Conservation (phyloP, 2,888 invertebrate genomes). For the Encarsia formosa region DNA sequence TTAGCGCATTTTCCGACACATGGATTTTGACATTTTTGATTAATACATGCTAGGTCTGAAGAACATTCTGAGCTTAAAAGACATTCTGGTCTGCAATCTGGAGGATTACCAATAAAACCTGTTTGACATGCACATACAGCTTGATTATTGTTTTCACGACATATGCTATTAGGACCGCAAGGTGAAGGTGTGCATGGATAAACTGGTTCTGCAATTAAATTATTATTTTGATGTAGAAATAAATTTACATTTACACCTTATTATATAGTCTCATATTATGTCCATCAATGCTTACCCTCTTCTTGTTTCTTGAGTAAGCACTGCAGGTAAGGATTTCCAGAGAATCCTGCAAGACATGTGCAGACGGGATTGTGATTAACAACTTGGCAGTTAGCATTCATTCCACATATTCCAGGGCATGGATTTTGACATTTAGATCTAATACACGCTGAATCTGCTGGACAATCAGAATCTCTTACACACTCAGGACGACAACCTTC, state of each 20-base stretch:
- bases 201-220: slow-evolving; percentile 45
- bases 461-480: slow-evolving; percentile 51
- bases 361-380: slow-evolving; percentile 77
- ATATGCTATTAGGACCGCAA: slow-evolving; percentile 56
- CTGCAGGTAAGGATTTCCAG: slow-evolving; percentile 63
- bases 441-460: slow-evolving; percentile 53
- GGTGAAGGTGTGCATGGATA: slow-evolving; percentile 51
- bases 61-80: slow-evolving; percentile 51
- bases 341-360: slow-evolving; percentile 61
- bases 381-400: slow-evolving; percentile 67
- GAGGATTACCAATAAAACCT: slow-evolving; percentile 50
- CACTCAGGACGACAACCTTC: slow-evolving; percentile 54
- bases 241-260: slow-evolving; percentile 4
- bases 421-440: slow-evolving; percentile 54
- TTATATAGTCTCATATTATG: not conserved
- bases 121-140: slow-evolving; percentile 53
- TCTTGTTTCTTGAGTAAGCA: slow-evolving; percentile 37
- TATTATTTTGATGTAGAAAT: slow-evolving; percentile 51
- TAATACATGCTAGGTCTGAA: slow-evolving; percentile 53
- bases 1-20: slow-evolving; percentile 55
- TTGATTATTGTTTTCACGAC: slow-evolving; percentile 50
- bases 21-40: slow-evolving; percentile 55
- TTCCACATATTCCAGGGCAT: slow-evolving; percentile 53
- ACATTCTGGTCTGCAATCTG: slow-evolving; percentile 53
- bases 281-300: slow-evolving; percentile 9